phyloP scores from a whole-genome alignment of 2,888 invertebrate species.

The Eupithecia dodoneata region DNA sequence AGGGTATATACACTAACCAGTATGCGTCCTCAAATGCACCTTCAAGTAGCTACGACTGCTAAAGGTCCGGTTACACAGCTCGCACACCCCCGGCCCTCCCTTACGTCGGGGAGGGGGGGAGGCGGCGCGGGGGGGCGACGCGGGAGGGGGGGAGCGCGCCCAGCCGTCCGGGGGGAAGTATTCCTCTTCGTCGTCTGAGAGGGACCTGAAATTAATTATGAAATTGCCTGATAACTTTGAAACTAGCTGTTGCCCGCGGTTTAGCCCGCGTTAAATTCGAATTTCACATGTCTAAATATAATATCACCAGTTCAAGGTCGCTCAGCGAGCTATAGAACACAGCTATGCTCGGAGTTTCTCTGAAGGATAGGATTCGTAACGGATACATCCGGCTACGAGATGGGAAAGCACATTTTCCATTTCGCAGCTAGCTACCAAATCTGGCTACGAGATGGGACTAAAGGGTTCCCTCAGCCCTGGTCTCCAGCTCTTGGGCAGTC shows the following conservation, averaged over 20 bases:
- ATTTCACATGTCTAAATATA: too few relatives aligned
- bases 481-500: neutral
- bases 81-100: constrained; percentile 49
- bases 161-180: constrained; percentile 76
- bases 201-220: neutral
- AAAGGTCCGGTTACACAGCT: constrained; percentile 64
- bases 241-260: too few relatives aligned
- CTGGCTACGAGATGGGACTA: too few relatives aligned
- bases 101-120: constrained; percentile 51
- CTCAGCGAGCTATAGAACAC: too few relatives aligned
- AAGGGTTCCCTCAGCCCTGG: constrained; percentile 8
- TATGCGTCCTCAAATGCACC: constrained; percentile 73
- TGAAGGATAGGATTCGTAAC: too few relatives aligned
- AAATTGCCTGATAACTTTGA: too few relatives aligned
- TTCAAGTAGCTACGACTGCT: constrained; percentile 67
- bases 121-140: constrained; percentile 34
- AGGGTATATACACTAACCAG: constrained; percentile 45
- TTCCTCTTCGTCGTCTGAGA: constrained; percentile 69
- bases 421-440: too few relatives aligned
- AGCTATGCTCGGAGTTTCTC: too few relatives aligned
- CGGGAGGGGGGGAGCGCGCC: constrained; percentile 50
- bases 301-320: too few relatives aligned
- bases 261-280: too few relatives aligned
- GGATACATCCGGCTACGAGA: too few relatives aligned
- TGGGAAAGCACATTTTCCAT: too few relatives aligned